phyloP scores from a whole-genome alignment of 1,140 invertebrate genomes.

The Magallana angulata region DNA sequence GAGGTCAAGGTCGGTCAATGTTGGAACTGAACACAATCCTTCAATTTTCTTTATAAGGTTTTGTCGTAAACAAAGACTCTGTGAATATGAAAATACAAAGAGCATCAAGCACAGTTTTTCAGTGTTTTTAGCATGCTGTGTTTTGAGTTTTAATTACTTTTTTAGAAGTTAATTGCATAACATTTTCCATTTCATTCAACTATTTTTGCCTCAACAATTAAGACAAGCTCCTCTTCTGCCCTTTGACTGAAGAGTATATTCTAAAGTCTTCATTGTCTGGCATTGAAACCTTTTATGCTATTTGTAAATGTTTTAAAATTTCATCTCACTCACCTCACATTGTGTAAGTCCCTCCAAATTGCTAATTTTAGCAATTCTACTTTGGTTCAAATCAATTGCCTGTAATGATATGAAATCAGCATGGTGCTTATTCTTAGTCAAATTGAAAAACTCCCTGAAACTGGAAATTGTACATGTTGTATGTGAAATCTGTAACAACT shows the following conservation, averaged over 20 bases:
- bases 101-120: background rate
- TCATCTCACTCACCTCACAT: conserved; percentile 63
- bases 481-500: too few relatives aligned
- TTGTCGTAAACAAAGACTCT: conserved; percentile 93
- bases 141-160: too few relatives aligned
- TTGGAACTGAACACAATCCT: conserved; percentile 69
- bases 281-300: background rate
- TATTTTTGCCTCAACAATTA: too few relatives aligned
- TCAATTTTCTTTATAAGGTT: conserved; percentile 96
- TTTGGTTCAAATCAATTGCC: conserved; percentile 93
- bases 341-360: conserved; percentile 74
- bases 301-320: background rate
- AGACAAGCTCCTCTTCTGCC: too few relatives aligned
- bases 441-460: background rate
- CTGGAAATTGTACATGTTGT: too few relatives aligned
- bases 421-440: too few relatives aligned
- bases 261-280: too few relatives aligned
- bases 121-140: background rate
- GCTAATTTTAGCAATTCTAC: conserved; percentile 82
- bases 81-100: conserved; percentile 56
- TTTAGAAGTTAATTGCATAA: too few relatives aligned
- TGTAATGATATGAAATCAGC: conserved; percentile 62
- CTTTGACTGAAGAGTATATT: too few relatives aligned
- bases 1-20: conserved; percentile 89
- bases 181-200: too few relatives aligned